Conservation (phyloP, 2,113 vertebrate species). For the Salvator merianae region DNA sequence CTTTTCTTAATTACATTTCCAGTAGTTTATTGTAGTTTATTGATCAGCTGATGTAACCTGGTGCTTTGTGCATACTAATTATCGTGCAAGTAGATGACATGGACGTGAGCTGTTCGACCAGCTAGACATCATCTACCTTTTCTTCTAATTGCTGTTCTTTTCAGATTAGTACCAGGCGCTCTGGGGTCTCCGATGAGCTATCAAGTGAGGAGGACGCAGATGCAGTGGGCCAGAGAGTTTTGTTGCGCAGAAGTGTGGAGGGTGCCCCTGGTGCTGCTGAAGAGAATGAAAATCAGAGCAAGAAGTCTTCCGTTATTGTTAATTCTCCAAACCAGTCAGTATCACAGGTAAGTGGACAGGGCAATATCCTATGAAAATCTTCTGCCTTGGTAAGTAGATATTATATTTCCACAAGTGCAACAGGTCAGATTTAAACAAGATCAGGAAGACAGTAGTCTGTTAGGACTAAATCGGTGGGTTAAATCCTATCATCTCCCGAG, state of each 20-base stretch:
- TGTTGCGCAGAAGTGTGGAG: constrained; percentile 65
- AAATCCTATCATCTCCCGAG: background rate
- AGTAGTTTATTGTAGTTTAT: background rate
- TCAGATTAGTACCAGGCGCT: constrained; percentile 71
- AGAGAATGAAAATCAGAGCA: constrained; percentile 73
- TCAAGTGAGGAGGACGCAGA: constrained; percentile 91
- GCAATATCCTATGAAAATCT: too few species aligned
- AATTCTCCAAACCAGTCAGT: constrained; percentile 63
- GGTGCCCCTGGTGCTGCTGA: constrained; percentile 70
- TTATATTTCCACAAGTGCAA: background rate
- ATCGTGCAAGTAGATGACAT: background rate
- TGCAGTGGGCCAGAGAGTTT: constrained; percentile 44
- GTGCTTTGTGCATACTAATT: background rate
- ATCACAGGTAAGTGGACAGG: constrained; percentile 68
- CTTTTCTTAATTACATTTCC: background rate
- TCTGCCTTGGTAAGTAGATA: background rate
- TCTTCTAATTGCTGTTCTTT: background rate
- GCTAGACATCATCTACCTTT: background rate
- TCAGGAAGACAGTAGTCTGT: background rate
- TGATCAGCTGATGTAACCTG: too few species aligned
- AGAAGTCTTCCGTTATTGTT: constrained; percentile 58
- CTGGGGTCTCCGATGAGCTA: constrained; percentile 85
- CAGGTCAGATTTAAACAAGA: background rate
- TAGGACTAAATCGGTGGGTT: background rate
- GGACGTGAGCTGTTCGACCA: background rate